Evolutionary conservation across 2,797 vertebrate species (phyloP), one percentile per base, ranked within the genome.

Genomic region (Yasuhikotakia modesta): DNA sequence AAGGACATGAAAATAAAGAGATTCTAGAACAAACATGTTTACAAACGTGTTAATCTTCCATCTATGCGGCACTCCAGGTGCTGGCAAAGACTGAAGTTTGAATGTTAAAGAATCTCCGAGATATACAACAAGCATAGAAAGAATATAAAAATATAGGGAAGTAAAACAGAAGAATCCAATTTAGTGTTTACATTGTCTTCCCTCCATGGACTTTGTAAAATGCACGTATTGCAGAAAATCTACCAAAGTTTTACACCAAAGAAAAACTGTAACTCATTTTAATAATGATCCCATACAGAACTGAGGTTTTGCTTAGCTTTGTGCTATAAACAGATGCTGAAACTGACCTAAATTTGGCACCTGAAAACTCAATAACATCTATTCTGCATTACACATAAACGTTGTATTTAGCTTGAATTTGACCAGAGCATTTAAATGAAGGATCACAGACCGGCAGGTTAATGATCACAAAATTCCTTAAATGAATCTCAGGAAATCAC

Each of bases 31-130:
- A n/a, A n/a, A n/a, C n/a, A n/a, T n/a, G 83, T 89, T 75, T 79
- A 82, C 68, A 88, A 85, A 87, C 90, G 89, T 88, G 75, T 79
- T 88, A 81, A 87, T 85, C 89, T 91, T 71, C 86, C 90, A 90
- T 90, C 78, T 87, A 83, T 73, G 85, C 77, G 87, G 92, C 92
- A 95, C 90, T 85, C 88, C 91, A 91, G 91, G 92, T 96, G 94
- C 94, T 90, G 91, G 48, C 69, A 89, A 88, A 87, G 60, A 70
- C 71, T 84, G 87, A 87, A 86, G 82, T 76, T 87, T 87, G 88
- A 90, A 85, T 81, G 67, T 81, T 83, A 85, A 87, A 81, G 82
- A 89, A 87, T 83, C 87, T 80, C 70, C 82, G 80, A 76, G 85
- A 88, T 63, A 85, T 82, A 91, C 89, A 71, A 80, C 69, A 75